Conservation (phyloP, 2,888 invertebrate species). For the Tetanocera ferruginea region DNA sequence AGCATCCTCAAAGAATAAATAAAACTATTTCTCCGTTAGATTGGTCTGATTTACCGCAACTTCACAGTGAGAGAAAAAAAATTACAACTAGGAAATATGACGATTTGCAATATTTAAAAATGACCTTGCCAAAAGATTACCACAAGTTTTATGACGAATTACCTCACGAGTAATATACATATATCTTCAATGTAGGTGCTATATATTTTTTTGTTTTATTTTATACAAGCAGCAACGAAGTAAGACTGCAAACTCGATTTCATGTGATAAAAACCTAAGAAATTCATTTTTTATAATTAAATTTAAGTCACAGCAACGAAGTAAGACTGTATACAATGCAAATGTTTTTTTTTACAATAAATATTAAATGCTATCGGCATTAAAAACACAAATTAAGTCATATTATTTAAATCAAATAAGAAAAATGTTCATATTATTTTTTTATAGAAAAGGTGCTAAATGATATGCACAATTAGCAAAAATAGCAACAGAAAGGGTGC, state of each 20-base stretch:
- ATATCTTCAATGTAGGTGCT: too few relatives aligned
- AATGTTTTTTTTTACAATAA: constrained; percentile 30
- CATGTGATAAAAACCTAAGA: constrained; percentile 37
- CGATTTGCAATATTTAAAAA: too few relatives aligned
- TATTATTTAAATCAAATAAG: too few relatives aligned
- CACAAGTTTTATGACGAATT: too few relatives aligned
- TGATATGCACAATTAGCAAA: constrained; percentile 34
- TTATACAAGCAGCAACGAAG: not conserved
- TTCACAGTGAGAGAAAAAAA: too few relatives aligned
- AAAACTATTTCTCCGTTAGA: not conserved
- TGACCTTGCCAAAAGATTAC: not conserved
- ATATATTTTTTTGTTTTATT: not conserved
- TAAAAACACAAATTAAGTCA: too few relatives aligned
- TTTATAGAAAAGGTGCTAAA: constrained; percentile 38
- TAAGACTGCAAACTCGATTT: too few relatives aligned
- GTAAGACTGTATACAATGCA: constrained; percentile 34
- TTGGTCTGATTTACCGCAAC: not conserved
- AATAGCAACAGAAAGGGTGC: constrained; percentile 36
- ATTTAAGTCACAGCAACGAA: constrained; percentile 31
- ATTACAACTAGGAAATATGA: too few relatives aligned
- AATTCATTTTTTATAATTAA: too few relatives aligned
- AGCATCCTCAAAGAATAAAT: too few relatives aligned
- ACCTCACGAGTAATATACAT: too few relatives aligned
- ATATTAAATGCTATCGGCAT: constrained; percentile 8
- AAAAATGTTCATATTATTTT: too few relatives aligned